Evolutionary conservation across 2,797 vertebrate species (phyloP), one percentile per base, ranked within the genome.

Genomic region (Tapirus indicus): DNA sequence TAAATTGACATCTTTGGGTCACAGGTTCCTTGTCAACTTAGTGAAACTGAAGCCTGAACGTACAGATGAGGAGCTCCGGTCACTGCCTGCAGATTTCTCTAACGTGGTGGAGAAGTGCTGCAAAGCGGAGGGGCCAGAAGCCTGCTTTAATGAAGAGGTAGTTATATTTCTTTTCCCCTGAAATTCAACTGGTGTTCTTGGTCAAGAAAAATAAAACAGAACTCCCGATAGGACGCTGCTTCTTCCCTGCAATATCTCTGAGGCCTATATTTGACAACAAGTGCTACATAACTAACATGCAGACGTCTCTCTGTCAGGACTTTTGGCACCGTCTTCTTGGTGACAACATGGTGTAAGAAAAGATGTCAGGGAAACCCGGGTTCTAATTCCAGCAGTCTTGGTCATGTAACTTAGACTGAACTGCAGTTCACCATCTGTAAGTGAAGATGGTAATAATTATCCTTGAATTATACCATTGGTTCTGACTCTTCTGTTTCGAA

Each of bases 1-100:
- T 35, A 91, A 88, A 49, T 8, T 5, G 72, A 25, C 32, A 13
- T 60, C 35, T 89, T 44, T 77, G 62, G 60, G 14, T 52, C 49
- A 38, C 93, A 98, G 98, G 21, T 97, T 98, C 97, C 97, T 98
- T 27, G 68, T 98, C 71, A 91, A 69, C 77, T 79, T 98, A 5
- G 93, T 98, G 96, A 98, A 97, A 32, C 94, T 86, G 89, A 98
- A 97, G 93, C 97, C 95, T 0, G 94, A 62, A 49, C 91, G 96
- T 41, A 54, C 62, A 0, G 62, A 79, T 0, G 64, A 95, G 1
- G 94, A 96, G 54, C 93, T 98, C 38, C 6, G 0, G 5, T 41
- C 97, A 0, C 0, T 96, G 88, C 71, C 98, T 0, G 91, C 52
- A 0, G 90, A 94, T 89, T 98, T 98, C 14, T 6, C 49, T 0